Evolutionary conservation across 2,797 vertebrate species (phyloP).

Genomic region (Simalia tracyae): DNA sequence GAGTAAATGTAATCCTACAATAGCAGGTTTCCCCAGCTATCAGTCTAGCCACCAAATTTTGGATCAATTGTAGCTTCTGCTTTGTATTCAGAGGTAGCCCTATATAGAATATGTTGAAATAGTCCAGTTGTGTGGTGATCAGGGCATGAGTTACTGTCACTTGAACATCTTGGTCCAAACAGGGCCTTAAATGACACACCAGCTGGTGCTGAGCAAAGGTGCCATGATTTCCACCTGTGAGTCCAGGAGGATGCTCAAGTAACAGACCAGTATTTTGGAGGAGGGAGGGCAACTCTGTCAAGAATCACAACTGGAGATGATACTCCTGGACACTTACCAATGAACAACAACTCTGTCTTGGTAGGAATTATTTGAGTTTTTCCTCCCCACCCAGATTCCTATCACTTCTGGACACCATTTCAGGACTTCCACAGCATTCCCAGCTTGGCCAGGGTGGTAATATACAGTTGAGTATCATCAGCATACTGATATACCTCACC

Average conservation of each 20-base stretch:
- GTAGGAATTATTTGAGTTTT: neutral
- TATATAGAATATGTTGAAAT: neutral
- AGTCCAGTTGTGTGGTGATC: neutral
- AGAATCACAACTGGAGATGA: too few relatives aligned
- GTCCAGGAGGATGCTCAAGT: neutral
- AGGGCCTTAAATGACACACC: neutral
- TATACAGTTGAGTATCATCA: neutral
- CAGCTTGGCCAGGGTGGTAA: neutral
- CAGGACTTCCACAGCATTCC: neutral
- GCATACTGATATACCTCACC: neutral
- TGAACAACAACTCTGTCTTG: neutral
- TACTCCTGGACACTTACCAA: neutral
- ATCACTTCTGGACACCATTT: neutral
- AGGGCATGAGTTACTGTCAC: neutral
- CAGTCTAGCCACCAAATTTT: neutral
- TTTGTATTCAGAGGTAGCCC: neutral
- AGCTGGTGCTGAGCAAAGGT: neutral
- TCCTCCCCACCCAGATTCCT: neutral
- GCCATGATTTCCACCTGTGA: neutral
- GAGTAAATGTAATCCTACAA: neutral
- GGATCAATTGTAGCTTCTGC: neutral
- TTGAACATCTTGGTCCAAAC: neutral
- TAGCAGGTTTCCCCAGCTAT: neutral
- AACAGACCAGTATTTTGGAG: neutral
- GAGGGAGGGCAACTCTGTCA: neutral